Evolutionary conservation across 2,888 invertebrate species (phyloP).

Genomic region (Rhaphigaster nebulosa): DNA sequence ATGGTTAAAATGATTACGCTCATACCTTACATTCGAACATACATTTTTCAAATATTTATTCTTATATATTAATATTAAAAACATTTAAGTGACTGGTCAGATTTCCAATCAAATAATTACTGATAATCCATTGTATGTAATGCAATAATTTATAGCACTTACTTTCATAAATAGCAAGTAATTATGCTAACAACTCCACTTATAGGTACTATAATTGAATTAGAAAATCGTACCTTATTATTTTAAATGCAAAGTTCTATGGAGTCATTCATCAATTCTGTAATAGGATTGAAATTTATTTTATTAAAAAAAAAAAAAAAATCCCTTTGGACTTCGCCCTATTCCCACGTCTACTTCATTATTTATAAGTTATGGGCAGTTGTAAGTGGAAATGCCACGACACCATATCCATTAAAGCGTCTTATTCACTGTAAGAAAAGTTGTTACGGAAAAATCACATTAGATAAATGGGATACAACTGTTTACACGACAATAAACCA

Average conservation of each 20-base stretch:
- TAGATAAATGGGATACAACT: slow-evolving; percentile 38
- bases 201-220: background rate
- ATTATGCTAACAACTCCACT: no score
- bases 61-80: no score
- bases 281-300: background rate
- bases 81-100: no score
- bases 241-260: background rate
- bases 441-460: slow-evolving; percentile 37
- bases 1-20: no score
- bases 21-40: no score
- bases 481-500: slow-evolving; percentile 34
- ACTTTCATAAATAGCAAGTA: background rate
- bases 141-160: background rate
- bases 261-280: background rate
- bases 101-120: no score
- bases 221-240: background rate
- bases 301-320: background rate
- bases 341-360: background rate
- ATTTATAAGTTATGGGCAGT: background rate
- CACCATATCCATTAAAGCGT: background rate
- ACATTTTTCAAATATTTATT: no score
- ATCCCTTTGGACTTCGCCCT: background rate
- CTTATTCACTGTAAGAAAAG: background rate
- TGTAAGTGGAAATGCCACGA: background rate
- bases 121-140: background rate